Base-by-base conservation (phyloP, 1,140 invertebrate species). In the Scylla paramamosain region DNA sequence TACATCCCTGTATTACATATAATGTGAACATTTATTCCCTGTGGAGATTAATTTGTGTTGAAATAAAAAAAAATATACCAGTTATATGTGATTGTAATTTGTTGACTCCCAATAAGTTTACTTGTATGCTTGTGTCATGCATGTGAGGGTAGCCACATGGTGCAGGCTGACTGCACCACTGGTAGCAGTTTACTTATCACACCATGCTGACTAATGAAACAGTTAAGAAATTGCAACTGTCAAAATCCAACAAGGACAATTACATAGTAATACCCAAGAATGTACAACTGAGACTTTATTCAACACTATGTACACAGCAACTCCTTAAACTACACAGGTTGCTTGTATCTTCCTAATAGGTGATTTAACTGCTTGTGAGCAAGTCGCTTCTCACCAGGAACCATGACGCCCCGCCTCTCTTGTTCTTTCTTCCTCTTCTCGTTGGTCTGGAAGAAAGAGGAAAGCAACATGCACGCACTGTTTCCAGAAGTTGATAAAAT, bases 351-450 rank as follows among this genome's bases (percentile, higher is more conserved):
- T 28, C 45, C 31, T 6, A 88, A n/a, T 4, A 88, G 86, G 10
- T 88, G 86, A 88, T 88, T 88, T 6, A 88, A 6, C n/a, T 88
- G 86, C n/a, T 88, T 88, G 86, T 88, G 86, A 25, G 2, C 6
- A 29, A 88, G 86, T 16, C 4, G 16, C 25, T 39, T 88, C 29
- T 32, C 86, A 1, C 86, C 86, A 12, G 28, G 86, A 7, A 28
- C 2, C 31, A 88, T 14, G 31, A 39, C 4, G 6, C 86, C 28
- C 20, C 14, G 16, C 0, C 16, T 20, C 28, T 86, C 29, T 46
- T 45, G 86, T 7, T 88, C 86, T 12, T 88, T 46, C 31, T 88
- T 32, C 86, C 31, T 88, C 14, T 25, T 8, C 45, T 46, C 14
- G 0, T 0, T 88, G 31, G 14, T 16, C 86, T 88, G 86, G 1